Base-by-base conservation (phyloP, 2,888 invertebrate genomes). In the Hypomecis punctinalis region DNA sequence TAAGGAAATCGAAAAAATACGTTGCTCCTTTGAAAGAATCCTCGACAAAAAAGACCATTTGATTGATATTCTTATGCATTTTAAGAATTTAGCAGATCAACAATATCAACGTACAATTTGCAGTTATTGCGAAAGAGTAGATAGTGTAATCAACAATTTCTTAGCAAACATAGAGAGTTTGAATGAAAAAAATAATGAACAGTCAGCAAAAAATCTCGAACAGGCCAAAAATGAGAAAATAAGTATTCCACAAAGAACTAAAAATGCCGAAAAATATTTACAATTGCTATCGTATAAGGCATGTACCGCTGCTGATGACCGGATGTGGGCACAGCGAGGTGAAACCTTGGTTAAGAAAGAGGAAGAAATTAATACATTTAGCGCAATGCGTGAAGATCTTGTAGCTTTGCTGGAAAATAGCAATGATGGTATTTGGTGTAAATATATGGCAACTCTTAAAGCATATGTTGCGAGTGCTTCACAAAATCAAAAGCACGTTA, bases 101-200 rank as follows among this genome's bases (percentile, higher is more conserved):
- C 95, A 96, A 76, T 95, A 95, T 73, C 91, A 93, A 64, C 92
- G 94, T 68, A 94, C 95, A 56, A 94, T 95, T 70, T 91, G 95
- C 56, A 93, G 94, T 46, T 96, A 96, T 80, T 94, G 95, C 59
- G 92, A 93, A 61, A 94, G 94, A 35, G 93, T 96, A 52, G 94
- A 95, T 69, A 89, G 90, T 61, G 94, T 95, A 81, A 94, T 95
- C 58, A 94, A 83, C 58, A 91, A 90, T 69, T 92, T 92, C 73
- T 73, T 89, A 33, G 47, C 66, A 2, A 89, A 91, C 47, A 77
- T 92, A 45, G 89, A 92, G 46, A 74, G 75, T 2, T 52, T 92
- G 66, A 83, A 84, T 1, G 81, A 81, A 64, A 76, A 86, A 3
- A 91, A 91, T 72, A 76, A 88, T 57, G 59, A 36, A 5, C 82